Evolutionary conservation across 2,888 invertebrate species (phyloP), one percentile per base, ranked within the genome.

Genomic region (Argyra leucocephala): DNA sequence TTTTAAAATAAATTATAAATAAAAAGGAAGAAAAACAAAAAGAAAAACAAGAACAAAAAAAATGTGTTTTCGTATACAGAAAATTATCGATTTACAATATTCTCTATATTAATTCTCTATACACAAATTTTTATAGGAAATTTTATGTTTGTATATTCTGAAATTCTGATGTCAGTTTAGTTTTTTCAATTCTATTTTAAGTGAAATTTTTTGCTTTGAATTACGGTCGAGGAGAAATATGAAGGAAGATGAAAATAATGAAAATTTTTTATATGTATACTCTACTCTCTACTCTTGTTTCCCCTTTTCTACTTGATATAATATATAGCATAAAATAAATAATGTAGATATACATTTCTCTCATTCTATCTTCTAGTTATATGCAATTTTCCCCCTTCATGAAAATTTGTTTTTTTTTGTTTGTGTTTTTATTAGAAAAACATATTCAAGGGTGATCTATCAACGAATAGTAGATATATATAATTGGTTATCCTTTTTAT

Each of bases 51-150:
- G 6, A 10, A n/a, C 5, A 18, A 48, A 48, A 48, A 48, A 5
- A 2, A 48, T 18, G 18, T 12, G 18, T 48, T 48, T 2, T 48
- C 18, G 48, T 48, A n/a, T 48, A 48, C 48, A 48, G 48, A 48
- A 48, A 48, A 48, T 48, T 48, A 48, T 48, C 48, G 48, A 48
- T 48, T 48, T 48, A 48, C 48, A 48, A 48, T 48, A 48, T 48
- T 48, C 18, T 48, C n/a, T n/a, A 15, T 48, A n/a, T n/a, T n/a
- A n/a, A n/a, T n/a, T 48, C 48, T 48, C 18, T 31, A 31, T 31
- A 4, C 12, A 10, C 31, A 31, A 7, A 4, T 2, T 48, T 48
- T 48, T 48, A 18, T 37, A 15, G 12, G 5, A n/a, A 37, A 37
- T 26, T 26, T 31, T 31, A 10, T 31, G 7, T 31, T 31, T 48